Percentiles rank a stretch among this genome's conserved stretches.
Conservation (phyloP, 2,113 vertebrate genomes). For the Cryptoleucopteryx plumbea region DNA sequence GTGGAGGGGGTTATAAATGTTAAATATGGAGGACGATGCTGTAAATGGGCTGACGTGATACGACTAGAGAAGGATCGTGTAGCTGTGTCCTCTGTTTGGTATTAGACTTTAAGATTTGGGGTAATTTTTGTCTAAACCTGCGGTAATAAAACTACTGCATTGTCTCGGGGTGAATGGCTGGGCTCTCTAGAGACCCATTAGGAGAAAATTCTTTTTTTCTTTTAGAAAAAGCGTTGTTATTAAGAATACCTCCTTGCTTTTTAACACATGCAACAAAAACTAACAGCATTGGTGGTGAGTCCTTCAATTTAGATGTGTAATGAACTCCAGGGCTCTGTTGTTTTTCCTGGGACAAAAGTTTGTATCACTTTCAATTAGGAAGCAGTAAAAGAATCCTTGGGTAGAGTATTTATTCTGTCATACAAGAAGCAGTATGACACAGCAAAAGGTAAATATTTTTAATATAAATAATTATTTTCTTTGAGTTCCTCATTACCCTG, state of each 20-base stretch:
- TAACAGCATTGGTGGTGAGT: not conserved
- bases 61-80: not conserved
- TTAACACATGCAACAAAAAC: not conserved
- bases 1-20: not conserved
- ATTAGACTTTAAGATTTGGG: not conserved
- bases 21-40: not conserved
- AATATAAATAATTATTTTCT: not conserved
- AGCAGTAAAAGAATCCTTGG: not conserved
- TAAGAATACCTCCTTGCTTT: not conserved
- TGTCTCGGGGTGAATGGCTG: not conserved
- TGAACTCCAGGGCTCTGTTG: not conserved
- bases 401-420: not conserved
- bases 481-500: not conserved
- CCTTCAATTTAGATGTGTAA: not conserved
- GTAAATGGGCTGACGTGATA: not conserved
- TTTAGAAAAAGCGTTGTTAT: not conserved
- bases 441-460: not conserved
- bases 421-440: not conserved
- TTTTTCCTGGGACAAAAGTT: not conserved
- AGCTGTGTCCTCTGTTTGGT: not conserved
- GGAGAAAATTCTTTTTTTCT: not conserved
- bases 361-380: not conserved
- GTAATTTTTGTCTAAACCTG: not conserved
- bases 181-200: fast-evolving
- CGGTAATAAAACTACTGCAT: not conserved